Evolutionary conservation across 2,888 invertebrate genomes (phyloP).

Genomic region (Diachrysia chrysitis): DNA sequence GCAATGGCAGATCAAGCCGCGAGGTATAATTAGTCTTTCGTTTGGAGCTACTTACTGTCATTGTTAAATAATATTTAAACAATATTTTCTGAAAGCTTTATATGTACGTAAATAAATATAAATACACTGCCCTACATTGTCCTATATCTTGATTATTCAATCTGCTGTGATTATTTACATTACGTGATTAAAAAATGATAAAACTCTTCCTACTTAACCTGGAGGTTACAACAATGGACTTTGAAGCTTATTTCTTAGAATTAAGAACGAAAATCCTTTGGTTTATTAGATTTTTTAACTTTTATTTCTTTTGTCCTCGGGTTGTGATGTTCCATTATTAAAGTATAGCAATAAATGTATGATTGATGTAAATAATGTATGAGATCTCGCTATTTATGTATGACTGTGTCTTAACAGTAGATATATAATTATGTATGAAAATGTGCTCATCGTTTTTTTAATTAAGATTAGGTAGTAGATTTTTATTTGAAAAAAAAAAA

Average conservation of each 20-base stretch:
- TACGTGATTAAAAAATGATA: conserved; percentile 22
- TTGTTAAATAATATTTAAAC: not conserved
- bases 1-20: too few species aligned
- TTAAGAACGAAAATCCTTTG: conserved; percentile 37
- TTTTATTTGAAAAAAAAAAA: too few species aligned
- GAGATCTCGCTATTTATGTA: conserved; percentile 19
- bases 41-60: not conserved
- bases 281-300: conserved; percentile 44
- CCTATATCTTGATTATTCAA: not conserved
- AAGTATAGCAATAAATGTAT: conserved; percentile 57
- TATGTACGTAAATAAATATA: not conserved
- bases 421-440: not conserved
- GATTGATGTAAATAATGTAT: conserved; percentile 46
- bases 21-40: too few species aligned
- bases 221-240: conserved; percentile 18
- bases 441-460: conserved; percentile 13
- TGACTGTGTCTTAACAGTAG: conserved; percentile 20
- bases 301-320: conserved; percentile 62
- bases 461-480: not conserved
- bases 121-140: conserved; percentile 7
- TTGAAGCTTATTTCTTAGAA: not conserved
- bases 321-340: conserved; percentile 68
- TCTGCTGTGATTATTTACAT: not conserved
- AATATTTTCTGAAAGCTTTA: not conserved
- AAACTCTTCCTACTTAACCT: conserved; percentile 12